Base-by-base conservation (phyloP, 2,888 invertebrate genomes). In the Chesias legatella region DNA sequence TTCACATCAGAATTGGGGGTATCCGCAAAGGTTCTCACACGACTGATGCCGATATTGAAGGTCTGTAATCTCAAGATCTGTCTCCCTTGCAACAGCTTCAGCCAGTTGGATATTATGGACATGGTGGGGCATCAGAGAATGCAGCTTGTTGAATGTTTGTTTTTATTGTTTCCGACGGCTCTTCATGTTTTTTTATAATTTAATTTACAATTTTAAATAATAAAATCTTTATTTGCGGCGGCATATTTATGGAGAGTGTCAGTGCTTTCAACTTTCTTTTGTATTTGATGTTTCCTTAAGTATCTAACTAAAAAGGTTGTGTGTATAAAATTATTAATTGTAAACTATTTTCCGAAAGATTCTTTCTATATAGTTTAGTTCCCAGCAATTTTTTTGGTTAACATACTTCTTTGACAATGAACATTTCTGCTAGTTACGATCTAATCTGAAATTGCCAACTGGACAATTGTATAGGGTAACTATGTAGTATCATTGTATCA, bases 191-290 rank as follows among this genome's bases (percentile, higher is more conserved):
- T 46, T 29, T 51, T 51, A 32, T 56, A 60, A 63, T 56, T 61
- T 54, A 39, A 47, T 42, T 51, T 52, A 48, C 49, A 54, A 56
- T 60, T 55, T 53, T 55, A 51, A 50, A 48, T 53, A 57, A 43
- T 31, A 10, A 47, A 48, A 51, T 51, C 38, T 17, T 51, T 42
- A 48, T 59, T 53, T 52, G 53, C 56, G 62, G 56, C 53, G 63
- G 58, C 75, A 65, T 75, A 60, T 45, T 77, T 77, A 70, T 66
- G 63, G 62, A 35, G 47, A 52, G 36, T 64, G 65, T 63, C 66
- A 60, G 27, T 21, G 29, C n/a, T n/a, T n/a, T n/a, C n/a, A n/a
- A n/a, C n/a, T n/a, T n/a, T n/a, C n/a, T n/a, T n/a, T n/a, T n/a
- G n/a, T n/a, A n/a, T n/a, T n/a, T n/a, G n/a, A n/a, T n/a, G n/a